Evolutionary conservation across 2,797 vertebrate species (phyloP).

Genomic region (Sebastes diaconus): DNA sequence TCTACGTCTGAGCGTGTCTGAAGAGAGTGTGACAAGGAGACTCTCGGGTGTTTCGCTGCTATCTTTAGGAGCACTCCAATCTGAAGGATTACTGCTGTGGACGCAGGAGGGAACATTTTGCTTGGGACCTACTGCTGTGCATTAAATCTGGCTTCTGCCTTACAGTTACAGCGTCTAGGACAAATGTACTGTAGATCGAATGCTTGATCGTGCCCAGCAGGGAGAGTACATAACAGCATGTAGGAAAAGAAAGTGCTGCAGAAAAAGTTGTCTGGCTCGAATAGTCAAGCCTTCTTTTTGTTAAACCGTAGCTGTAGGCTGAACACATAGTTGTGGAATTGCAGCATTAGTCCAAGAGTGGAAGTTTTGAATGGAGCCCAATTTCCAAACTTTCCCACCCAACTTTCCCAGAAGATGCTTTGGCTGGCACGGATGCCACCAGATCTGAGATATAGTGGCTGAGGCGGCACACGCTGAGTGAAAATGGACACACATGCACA

Average conservation of each 20-base stretch:
- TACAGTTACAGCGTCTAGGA: conserved; percentile 34
- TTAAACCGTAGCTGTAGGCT: conserved; percentile 30
- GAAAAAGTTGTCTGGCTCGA: background rate
- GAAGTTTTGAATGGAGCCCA: conserved; percentile 53
- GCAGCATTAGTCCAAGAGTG: conserved; percentile 30
- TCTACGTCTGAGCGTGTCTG: conserved; percentile 68
- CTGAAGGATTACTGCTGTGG: conserved; percentile 65
- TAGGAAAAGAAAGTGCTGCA: background rate
- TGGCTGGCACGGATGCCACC: conserved; percentile 56
- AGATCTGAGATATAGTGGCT: conserved; percentile 57
- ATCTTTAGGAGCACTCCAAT: conserved; percentile 73
- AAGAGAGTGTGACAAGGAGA: conserved; percentile 71
- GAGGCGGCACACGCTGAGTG: conserved; percentile 44
- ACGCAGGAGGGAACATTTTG: conserved; percentile 54
- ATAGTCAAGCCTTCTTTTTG: conserved; percentile 1
- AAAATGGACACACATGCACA: conserved; percentile 48
- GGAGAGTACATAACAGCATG: background rate
- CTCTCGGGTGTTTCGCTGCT: conserved; percentile 67
- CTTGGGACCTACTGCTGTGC: conserved; percentile 62
- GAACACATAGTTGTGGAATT: conserved; percentile 31
- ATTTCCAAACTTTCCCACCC: conserved; percentile 67
- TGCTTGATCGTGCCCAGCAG: conserved; percentile 20
- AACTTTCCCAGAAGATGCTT: conserved; percentile 69
- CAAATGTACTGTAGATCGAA: conserved; percentile 14
- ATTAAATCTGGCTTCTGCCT: conserved; percentile 48